phyloP scores from a whole-genome alignment of 2,888 invertebrate species.

The Coenonympha glycerion region DNA sequence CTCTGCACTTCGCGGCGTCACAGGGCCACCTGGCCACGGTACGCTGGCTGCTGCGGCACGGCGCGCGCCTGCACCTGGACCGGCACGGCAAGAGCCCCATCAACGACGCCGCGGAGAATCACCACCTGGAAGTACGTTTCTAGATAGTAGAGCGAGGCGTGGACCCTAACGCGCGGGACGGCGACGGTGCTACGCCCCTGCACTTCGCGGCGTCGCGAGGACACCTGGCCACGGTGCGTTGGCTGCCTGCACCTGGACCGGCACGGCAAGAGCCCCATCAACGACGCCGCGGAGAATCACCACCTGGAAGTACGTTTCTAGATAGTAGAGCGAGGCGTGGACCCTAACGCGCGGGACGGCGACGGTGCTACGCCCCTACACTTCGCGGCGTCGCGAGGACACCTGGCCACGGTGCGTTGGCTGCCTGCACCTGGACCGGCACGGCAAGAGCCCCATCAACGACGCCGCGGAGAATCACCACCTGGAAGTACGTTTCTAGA shows the following conservation, averaged over 20 bases:
- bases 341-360: conserved; percentile 89
- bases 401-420: conserved; percentile 88
- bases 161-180: conserved; percentile 89
- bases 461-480: conserved; percentile 94
- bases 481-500: conserved; percentile 83
- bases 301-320: conserved; percentile 84
- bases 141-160: conserved; percentile 88
- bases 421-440: conserved; percentile 87
- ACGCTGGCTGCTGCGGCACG: conserved; percentile 89
- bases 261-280: conserved; percentile 92
- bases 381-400: conserved; percentile 91
- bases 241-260: conserved; percentile 90
- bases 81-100: conserved; percentile 93
- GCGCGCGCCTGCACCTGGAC: conserved; percentile 87
- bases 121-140: conserved; percentile 85
- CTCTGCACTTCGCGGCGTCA: conserved; percentile 91
- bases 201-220: conserved; percentile 93
- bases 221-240: conserved; percentile 85
- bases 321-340: conserved; percentile 89
- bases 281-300: conserved; percentile 93
- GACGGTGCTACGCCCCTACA: conserved; percentile 93
- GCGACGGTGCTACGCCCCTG: conserved; percentile 91
- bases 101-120: conserved; percentile 93
- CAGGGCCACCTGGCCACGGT: conserved; percentile 87
- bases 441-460: conserved; percentile 92